These are phyloP conservation scores for Avahi laniger DNA, from an alignment of 2,797 vertebrate genomes.

Conservation along the genomic window DNA sequence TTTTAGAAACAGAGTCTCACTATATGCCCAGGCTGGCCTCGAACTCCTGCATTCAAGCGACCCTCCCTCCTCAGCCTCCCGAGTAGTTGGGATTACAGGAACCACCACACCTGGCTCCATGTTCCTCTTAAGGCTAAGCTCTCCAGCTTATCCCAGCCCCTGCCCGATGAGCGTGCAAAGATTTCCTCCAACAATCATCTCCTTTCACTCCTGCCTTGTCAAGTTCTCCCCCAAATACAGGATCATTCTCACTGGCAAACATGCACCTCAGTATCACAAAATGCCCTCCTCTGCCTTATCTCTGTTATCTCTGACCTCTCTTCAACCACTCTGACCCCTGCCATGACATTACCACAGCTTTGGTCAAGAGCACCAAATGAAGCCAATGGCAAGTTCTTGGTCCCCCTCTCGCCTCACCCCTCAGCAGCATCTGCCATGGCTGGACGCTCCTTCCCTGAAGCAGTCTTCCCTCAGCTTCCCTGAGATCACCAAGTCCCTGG, in stretches of 20 bases:
- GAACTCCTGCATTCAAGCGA: background rate
- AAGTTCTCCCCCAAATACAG: background rate
- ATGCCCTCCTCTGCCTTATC: background rate
- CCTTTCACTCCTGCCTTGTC: background rate
- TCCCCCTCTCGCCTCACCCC: background rate
- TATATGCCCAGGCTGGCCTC: background rate
- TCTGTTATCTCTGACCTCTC: background rate
- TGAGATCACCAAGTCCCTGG: background rate
- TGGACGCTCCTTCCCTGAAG: too few relatives aligned
- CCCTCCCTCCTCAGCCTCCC: background rate
- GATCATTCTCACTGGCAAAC: background rate
- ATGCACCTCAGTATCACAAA: background rate
- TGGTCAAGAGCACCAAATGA: background rate
- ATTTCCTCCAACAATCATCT: background rate
- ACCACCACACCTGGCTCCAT: background rate
- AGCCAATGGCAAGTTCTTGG: background rate
- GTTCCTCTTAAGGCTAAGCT: background rate
- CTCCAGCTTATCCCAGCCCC: background rate
- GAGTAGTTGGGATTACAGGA: background rate
- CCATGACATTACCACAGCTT: background rate
- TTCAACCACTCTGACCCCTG: background rate
- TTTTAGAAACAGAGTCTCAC: background rate
- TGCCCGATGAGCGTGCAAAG: background rate
- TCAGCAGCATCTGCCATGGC: background rate
- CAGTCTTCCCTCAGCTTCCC: background rate